Base-by-base conservation (phyloP, 2,888 invertebrate species). In the Tortrix viridana region DNA sequence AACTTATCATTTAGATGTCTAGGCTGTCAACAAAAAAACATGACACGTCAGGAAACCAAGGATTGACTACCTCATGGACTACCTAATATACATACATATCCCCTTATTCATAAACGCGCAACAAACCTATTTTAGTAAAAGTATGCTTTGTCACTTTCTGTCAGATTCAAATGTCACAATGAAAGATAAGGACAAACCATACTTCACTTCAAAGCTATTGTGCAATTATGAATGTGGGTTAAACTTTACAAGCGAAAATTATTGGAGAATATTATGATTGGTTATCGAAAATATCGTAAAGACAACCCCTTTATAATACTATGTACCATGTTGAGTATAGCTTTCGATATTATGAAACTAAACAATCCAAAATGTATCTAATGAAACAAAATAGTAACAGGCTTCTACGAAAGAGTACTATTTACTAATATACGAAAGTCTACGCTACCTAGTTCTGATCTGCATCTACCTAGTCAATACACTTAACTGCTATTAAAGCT, bases 401-500 rank as follows among this genome's bases (percentile, higher is more conserved):
- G 47, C 47, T 12, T 32, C 57, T 63, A 63, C 37, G 6, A 53
- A 59, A 60, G n/a, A 26, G 23, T n/a, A 37, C 14, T 19, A 20
- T 46, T 19, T 22, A 4, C 52, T 53, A 46, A 49, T 46, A 52
- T 23, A 62, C 41, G 41, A 48, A 41, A 53, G 38, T 38, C 38
- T 58, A 63, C 52, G 12, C 57, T 58, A 63, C n/a, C 57, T 63
- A 63, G 19, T 12, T 58, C 47, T 52, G 41, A 32, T 48, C 44
- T 56, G 63, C 63, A 32, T 58, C 57, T 62, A 62, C 5, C 6
- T 22, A 52, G n/a, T 62, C 67, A 69, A 67, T 67, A 71, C 60
- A 67, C 85, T 86, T 88, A 88, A 62, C 41, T 38, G 62, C 87
- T 91, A 90, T 90, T 91, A 90, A 91, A 91, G 91, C 90, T 91